These are phyloP conservation scores for Pollenia labialis DNA, from an alignment of 2,888 invertebrate genomes.

Conservation along the genomic window DNA sequence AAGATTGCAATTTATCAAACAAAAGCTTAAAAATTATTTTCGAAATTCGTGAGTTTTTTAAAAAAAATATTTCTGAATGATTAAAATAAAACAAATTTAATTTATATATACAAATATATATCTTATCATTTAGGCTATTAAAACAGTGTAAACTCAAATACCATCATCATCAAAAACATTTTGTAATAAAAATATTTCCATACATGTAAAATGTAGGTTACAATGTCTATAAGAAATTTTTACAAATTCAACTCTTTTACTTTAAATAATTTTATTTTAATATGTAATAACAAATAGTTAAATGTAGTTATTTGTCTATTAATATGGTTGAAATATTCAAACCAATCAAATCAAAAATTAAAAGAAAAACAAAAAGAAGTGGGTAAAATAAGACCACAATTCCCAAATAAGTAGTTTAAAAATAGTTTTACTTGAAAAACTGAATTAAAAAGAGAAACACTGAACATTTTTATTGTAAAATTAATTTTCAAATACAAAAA, in stretches of 20 bases:
- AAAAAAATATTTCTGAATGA: not conserved
- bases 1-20: too few species aligned
- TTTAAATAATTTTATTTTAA: conserved; percentile 5
- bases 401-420: conserved; percentile 33
- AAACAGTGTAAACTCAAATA: not conserved
- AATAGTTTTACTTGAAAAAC: conserved; percentile 35
- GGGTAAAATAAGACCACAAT: too few species aligned
- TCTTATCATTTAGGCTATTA: not conserved
- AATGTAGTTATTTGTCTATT: conserved; percentile 56
- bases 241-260: conserved; percentile 25
- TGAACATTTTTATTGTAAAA: conserved; percentile 47
- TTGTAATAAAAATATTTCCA: conserved; percentile 53
- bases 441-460: conserved; percentile 16
- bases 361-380: not conserved
- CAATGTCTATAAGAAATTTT: conserved; percentile 11
- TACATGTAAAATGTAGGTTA: conserved; percentile 46
- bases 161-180: conserved; percentile 15
- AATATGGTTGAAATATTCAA: conserved; percentile 39
- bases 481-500: conserved; percentile 47
- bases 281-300: conserved; percentile 56
- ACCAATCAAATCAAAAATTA: not conserved
- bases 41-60: not conserved
- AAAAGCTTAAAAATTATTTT: too few species aligned
- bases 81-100: not conserved
- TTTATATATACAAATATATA: not conserved